Evolutionary conservation across 2,888 invertebrate species (phyloP).

Genomic region (Eupithecia subumbrata): DNA sequence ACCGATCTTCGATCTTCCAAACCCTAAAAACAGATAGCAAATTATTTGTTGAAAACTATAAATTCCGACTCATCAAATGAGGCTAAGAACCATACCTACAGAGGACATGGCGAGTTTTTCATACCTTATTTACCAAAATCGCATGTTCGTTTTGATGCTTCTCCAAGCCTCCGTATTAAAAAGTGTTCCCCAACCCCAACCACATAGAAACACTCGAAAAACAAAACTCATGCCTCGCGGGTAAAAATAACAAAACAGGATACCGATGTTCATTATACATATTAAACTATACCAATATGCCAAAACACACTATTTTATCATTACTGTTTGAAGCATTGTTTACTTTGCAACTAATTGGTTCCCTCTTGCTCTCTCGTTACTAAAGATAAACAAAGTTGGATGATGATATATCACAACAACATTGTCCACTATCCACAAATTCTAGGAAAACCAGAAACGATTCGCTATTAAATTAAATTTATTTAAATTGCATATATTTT

Average conservation of each 20-base stretch:
- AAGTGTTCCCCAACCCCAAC: no score
- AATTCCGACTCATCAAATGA: no score
- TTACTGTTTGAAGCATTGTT: neutral
- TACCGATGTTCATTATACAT: neutral
- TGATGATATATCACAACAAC: neutral
- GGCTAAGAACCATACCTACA: no score
- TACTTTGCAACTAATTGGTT: neutral
- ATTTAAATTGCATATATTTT: neutral
- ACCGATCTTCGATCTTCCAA: no score
- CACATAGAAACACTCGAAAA: neutral
- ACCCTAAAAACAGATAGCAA: no score
- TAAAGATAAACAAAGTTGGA: neutral
- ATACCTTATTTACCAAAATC: no score
- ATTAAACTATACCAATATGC: neutral
- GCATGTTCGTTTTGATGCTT: no score
- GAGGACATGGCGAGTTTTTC: no score
- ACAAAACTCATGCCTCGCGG: neutral
- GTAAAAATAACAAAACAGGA: neutral
- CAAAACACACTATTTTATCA: neutral
- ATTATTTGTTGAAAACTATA: no score
- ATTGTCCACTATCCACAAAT: neutral
- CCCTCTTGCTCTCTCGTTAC: neutral
- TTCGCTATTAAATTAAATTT: neutral
- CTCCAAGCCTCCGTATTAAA: no score
- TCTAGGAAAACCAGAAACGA: neutral